Percentiles rank a stretch among this genome's conserved stretches.
Conservation (phyloP, 2,797 vertebrate genomes). For the Crax fasciolata region DNA sequence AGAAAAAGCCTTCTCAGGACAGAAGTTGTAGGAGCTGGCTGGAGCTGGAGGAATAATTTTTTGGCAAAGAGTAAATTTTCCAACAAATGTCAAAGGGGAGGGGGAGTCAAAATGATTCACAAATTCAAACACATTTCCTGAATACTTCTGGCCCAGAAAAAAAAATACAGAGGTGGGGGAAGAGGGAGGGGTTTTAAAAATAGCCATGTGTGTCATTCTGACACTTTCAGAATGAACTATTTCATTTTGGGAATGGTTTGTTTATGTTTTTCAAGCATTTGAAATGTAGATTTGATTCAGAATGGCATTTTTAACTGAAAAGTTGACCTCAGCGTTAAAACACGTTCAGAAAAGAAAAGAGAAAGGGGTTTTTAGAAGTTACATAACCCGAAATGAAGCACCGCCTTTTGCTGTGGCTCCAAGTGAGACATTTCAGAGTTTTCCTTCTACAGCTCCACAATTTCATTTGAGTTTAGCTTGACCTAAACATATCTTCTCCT, state of each 20-base stretch:
- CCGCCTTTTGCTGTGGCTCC: slow-evolving; percentile 24
- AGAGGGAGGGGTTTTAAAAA: slow-evolving; percentile 68
- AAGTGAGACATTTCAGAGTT: neutral
- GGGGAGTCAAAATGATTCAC: slow-evolving; percentile 72
- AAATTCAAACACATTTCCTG: slow-evolving; percentile 70
- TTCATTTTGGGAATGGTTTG: slow-evolving; percentile 70
- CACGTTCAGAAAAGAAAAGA: neutral
- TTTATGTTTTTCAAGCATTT: slow-evolving; percentile 70
- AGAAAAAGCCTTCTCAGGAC: neutral
- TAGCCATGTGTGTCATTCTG: slow-evolving; percentile 54
- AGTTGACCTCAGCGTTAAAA: slow-evolving; percentile 25
- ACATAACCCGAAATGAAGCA: slow-evolving; percentile 12
- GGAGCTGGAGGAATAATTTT: slow-evolving; percentile 4
- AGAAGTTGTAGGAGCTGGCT: slow-evolving; percentile 9
- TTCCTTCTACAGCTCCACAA: neutral
- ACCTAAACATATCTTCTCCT: neutral
- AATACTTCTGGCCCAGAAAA: slow-evolving; percentile 69
- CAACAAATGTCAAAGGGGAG: slow-evolving; percentile 63
- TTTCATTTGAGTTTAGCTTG: neutral
- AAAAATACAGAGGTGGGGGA: slow-evolving; percentile 71
- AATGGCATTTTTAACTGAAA: slow-evolving; percentile 34
- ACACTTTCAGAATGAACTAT: slow-evolving; percentile 71
- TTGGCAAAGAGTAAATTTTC: slow-evolving; percentile 57
- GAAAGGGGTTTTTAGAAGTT: slow-evolving; percentile 5
- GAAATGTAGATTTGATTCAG: slow-evolving; percentile 62